phyloP scores from a whole-genome alignment of 2,113 vertebrate species.

The Leucoraja erinaceus region DNA sequence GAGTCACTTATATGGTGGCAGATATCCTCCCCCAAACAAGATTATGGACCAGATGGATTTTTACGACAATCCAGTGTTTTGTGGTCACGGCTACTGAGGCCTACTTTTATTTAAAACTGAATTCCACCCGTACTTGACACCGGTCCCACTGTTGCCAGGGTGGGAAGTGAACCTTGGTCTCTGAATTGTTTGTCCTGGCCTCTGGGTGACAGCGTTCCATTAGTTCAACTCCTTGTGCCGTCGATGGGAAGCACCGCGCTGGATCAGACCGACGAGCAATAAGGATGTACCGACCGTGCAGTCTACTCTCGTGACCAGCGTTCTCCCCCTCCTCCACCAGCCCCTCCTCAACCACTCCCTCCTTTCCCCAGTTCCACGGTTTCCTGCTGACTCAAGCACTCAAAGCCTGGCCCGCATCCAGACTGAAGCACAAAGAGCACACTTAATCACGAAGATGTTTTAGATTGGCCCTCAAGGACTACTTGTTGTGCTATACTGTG shows the following conservation, averaged over 20 bases:
- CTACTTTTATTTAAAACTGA: too few relatives aligned
- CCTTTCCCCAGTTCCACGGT: neutral
- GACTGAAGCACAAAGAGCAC: slow-evolving; percentile 17
- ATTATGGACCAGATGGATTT: too few relatives aligned
- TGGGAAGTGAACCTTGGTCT: too few relatives aligned
- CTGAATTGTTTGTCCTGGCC: too few relatives aligned
- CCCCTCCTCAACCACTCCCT: neutral
- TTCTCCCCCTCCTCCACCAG: neutral
- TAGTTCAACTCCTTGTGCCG: too few relatives aligned
- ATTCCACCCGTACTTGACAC: too few relatives aligned
- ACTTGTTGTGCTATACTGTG: slow-evolving; percentile 27
- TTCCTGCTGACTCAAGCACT: slow-evolving; percentile 35
- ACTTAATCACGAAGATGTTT: slow-evolving; percentile 36
- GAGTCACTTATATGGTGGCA: too few relatives aligned
- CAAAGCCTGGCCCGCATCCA: neutral
- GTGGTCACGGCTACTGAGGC: too few relatives aligned
- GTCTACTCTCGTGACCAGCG: neutral
- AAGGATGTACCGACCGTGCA: neutral
- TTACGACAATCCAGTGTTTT: too few relatives aligned
- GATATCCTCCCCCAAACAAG: too few relatives aligned
- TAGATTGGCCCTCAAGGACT: slow-evolving; percentile 31
- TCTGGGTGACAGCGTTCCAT: too few relatives aligned
- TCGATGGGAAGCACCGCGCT: neutral
- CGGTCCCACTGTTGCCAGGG: too few relatives aligned
- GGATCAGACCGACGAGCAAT: neutral